Evolutionary conservation across 2,113 vertebrate species (phyloP).

Genomic region (Tragulus kanchil): DNA sequence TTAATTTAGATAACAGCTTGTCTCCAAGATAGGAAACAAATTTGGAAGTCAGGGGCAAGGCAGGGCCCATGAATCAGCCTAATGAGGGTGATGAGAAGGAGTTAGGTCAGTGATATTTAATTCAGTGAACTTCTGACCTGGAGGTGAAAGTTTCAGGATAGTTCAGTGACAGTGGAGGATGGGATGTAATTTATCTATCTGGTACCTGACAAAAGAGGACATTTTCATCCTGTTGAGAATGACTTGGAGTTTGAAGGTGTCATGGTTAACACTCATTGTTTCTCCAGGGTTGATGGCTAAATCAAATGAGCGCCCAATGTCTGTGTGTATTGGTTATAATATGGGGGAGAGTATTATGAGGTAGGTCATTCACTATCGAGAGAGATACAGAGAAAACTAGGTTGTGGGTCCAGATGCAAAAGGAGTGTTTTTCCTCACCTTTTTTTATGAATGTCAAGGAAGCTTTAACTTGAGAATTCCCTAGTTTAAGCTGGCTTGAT

Average conservation of each 20-base stretch:
- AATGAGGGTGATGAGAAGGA: not conserved
- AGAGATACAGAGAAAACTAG: not conserved
- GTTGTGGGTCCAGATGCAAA: not conserved
- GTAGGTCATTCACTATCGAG: not conserved
- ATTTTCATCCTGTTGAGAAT: not conserved
- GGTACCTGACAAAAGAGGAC: not conserved
- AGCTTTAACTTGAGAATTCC: not conserved
- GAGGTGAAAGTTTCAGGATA: not conserved
- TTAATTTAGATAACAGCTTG: not conserved
- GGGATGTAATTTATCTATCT: not conserved
- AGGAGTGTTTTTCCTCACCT: not conserved
- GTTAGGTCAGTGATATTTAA: not conserved
- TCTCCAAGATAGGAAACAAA: not conserved
- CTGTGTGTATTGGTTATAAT: not conserved
- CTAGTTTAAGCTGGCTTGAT: not conserved
- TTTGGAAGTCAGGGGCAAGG: not conserved
- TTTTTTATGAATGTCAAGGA: not conserved
- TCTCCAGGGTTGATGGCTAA: not conserved
- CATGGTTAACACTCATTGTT: not conserved
- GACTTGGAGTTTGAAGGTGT: not conserved
- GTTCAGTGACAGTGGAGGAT: not conserved
- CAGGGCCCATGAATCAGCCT: not conserved
- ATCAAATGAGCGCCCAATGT: not conserved
- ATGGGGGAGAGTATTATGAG: too few relatives aligned
- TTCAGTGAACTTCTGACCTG: not conserved